Conservation (phyloP, 2,888 invertebrate species). For the Julus scanicus region DNA sequence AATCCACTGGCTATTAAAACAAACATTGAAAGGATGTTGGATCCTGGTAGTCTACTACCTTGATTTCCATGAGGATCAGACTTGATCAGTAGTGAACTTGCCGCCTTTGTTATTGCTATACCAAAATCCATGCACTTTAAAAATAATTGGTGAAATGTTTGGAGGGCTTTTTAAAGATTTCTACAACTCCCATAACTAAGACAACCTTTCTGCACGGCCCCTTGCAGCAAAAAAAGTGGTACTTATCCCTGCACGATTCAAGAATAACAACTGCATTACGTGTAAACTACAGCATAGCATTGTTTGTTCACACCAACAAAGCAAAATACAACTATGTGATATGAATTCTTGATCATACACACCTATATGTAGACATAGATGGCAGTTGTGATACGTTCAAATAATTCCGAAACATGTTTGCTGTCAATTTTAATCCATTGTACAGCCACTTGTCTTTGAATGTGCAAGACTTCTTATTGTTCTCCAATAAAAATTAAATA, state of each 20-base stretch:
- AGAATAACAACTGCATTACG: constrained; percentile 18
- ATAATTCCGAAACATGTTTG: background rate
- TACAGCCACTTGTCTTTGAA: background rate
- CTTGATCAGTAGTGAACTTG: too few species aligned
- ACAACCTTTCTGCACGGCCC: background rate
- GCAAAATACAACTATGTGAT: background rate
- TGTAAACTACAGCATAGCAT: background rate
- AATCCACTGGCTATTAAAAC: too few species aligned
- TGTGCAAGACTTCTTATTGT: background rate
- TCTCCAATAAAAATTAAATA: constrained; percentile 15
- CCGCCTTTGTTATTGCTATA: too few species aligned
- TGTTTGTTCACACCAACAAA: background rate
- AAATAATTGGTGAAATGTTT: too few species aligned
- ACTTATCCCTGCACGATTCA: background rate
- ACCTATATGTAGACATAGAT: background rate
- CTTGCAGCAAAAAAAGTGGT: background rate
- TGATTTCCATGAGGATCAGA: too few species aligned
- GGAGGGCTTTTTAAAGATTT: too few species aligned
- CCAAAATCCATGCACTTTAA: too few species aligned
- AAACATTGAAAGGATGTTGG: too few species aligned
- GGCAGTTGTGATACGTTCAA: background rate
- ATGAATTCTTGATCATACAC: background rate
- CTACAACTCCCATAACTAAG: background rate
- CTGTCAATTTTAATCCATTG: background rate
- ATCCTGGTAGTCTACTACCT: too few species aligned